Evolutionary conservation across 2,888 invertebrate genomes (phyloP).

Genomic region (Andrena minutula): DNA sequence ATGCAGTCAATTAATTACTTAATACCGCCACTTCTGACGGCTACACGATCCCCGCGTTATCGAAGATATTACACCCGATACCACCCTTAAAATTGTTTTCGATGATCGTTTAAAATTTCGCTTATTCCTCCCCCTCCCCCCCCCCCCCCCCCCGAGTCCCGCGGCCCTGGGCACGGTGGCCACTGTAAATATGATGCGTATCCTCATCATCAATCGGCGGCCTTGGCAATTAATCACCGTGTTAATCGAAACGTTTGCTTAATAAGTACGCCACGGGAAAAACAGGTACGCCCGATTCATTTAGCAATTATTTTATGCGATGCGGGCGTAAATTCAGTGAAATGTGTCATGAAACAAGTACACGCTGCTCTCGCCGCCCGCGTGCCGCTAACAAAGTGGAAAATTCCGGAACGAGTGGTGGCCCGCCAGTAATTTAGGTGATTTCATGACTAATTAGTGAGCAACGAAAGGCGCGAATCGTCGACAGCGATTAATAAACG

Average conservation of each 20-base stretch:
- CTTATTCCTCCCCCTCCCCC: conserved; percentile 28
- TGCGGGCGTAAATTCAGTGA: conserved; percentile 60
- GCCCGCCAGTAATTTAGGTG: conserved; percentile 49
- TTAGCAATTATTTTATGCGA: conserved; percentile 75
- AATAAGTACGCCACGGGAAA: conserved; percentile 71
- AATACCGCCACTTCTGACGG: conserved; percentile 50
- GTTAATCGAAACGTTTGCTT: conserved; percentile 74
- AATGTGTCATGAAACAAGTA: conserved; percentile 50
- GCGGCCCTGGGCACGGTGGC: conserved; percentile 17
- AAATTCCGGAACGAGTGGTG: conserved; percentile 60
- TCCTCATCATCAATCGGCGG: conserved; percentile 65
- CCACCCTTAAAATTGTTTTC: conserved; percentile 56
- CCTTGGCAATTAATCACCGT: conserved; percentile 73
- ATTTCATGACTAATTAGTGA: conserved; percentile 63
- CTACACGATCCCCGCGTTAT: conserved; percentile 52
- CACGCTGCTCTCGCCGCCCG: conserved; percentile 18
- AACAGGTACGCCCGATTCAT: conserved; percentile 71
- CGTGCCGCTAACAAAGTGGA: conserved; percentile 56
- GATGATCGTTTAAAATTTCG: conserved; percentile 59
- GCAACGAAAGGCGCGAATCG: conserved; percentile 50
- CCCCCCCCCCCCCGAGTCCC: not conserved
- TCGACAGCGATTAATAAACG: conserved; percentile 37
- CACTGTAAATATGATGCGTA: conserved; percentile 63
- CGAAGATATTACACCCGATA: conserved; percentile 52
- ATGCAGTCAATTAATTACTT: conserved; percentile 57